A percentile compares a stretch with the other conserved stretches of the same genome.
These are phyloP conservation scores for Amyelois transitella DNA, from an alignment of 1,140 invertebrate genomes.

Conservation along the genomic window DNA sequence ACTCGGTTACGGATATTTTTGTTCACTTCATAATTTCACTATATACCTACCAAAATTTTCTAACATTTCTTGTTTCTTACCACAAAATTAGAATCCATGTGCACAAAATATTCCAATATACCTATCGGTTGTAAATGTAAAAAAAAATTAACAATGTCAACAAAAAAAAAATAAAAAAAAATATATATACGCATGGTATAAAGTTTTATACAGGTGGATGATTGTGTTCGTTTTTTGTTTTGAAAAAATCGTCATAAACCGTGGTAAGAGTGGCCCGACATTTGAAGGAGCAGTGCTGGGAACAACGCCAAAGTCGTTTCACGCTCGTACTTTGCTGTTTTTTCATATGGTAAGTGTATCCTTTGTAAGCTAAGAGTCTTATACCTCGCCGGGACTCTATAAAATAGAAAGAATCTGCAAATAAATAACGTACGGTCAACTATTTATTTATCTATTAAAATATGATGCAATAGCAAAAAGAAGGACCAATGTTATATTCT, in stretches of 20 bases:
- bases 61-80: not conserved
- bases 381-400: conserved; percentile 31
- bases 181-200: not conserved
- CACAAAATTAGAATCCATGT: not conserved
- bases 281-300: conserved; percentile 21
- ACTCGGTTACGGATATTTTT: too few species aligned
- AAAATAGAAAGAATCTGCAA: conserved; percentile 14
- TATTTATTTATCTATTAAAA: not conserved
- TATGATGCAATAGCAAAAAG: too few species aligned
- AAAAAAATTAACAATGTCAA: too few species aligned
- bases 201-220: conserved; percentile 9
- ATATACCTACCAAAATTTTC: too few species aligned
- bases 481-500: too few species aligned
- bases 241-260: conserved; percentile 15
- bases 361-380: conserved; percentile 22
- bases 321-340: not conserved
- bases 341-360: conserved; percentile 29
- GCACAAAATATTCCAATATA: not conserved
- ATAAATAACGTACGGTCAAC: not conserved
- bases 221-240: conserved; percentile 20
- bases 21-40: too few species aligned
- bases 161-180: too few species aligned
- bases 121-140: not conserved
- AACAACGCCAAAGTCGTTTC: conserved; percentile 25
- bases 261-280: conserved; percentile 26